These are phyloP conservation scores for Baronia brevicornis DNA, from an alignment of 2,888 invertebrate species.

Conservation along the genomic window DNA sequence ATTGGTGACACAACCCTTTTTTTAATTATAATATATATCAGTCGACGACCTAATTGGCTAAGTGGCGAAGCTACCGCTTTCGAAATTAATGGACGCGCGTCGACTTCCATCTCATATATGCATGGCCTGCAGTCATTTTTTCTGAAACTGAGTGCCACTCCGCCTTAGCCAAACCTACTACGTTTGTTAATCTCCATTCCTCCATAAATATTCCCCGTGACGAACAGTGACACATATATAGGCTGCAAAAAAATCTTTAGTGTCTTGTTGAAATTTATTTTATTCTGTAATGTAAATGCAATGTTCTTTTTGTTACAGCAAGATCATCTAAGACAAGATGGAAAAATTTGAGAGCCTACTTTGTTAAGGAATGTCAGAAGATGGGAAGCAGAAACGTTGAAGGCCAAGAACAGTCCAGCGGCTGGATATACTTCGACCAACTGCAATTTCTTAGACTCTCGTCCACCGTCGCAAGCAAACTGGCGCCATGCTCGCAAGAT, in stretches of 20 bases:
- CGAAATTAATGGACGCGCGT: too few relatives aligned
- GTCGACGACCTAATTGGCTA: too few relatives aligned
- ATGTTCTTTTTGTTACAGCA: constrained; percentile 13
- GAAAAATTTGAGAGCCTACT: constrained; percentile 27
- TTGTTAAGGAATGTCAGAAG: constrained; percentile 22
- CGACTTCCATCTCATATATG: too few relatives aligned
- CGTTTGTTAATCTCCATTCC: too few relatives aligned
- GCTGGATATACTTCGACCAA: constrained; percentile 23
- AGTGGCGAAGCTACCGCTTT: too few relatives aligned
- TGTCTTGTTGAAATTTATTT: not conserved
- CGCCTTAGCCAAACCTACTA: too few relatives aligned
- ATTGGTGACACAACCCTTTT: too few relatives aligned
- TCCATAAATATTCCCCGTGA: too few relatives aligned
- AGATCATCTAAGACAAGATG: constrained; percentile 21
- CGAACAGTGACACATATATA: not conserved
- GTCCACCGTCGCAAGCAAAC: not conserved
- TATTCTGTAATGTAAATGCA: not conserved
- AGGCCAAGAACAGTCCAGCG: constrained; percentile 17
- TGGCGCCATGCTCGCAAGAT: constrained; percentile 5
- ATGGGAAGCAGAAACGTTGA: constrained; percentile 17
- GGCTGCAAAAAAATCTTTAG: not conserved
- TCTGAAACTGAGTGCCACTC: too few relatives aligned
- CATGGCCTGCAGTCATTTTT: too few relatives aligned
- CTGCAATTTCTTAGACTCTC: constrained; percentile 18
- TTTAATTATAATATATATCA: too few relatives aligned